Conservation (phyloP, 92 coral and sea anemone species). For the Epizoanthus illoricatus region DNA sequence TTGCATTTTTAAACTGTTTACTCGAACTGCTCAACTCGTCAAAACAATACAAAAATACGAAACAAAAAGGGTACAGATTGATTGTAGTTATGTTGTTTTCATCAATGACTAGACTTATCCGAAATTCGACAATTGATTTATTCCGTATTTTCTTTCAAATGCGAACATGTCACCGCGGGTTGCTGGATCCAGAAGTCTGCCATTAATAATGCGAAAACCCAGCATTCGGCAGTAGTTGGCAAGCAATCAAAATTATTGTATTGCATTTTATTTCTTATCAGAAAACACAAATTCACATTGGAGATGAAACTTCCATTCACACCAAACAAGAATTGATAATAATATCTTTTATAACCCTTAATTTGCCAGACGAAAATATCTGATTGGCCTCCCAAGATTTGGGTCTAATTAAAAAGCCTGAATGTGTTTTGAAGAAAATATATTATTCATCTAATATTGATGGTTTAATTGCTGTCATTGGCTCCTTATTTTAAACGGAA, state of each 20-base stretch:
- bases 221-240: not conserved
- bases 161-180: no score
- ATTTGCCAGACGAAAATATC: not conserved
- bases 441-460: slow-evolving; percentile 60
- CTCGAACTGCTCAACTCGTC: not conserved
- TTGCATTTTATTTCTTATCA: not conserved
- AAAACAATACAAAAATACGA: not conserved
- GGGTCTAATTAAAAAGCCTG: slow-evolving; percentile 14
- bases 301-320: not conserved
- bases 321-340: slow-evolving; percentile 1
- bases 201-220: no score
- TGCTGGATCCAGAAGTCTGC: no score
- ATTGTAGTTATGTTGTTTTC: not conserved
- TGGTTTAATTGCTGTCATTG: slow-evolving; percentile 48
- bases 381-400: not conserved
- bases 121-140: no score
- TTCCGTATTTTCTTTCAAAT: no score
- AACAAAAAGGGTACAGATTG: not conserved
- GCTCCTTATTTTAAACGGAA: slow-evolving; percentile 6
- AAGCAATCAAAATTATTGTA: not conserved
- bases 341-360: not conserved
- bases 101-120: not conserved
- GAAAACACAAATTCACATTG: not conserved
- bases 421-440: slow-evolving; percentile 36
- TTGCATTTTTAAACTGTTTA: not conserved